These are phyloP conservation scores for Vulpes ferrilata DNA, from an alignment of 2,113 vertebrate species.

Conservation along the genomic window DNA sequence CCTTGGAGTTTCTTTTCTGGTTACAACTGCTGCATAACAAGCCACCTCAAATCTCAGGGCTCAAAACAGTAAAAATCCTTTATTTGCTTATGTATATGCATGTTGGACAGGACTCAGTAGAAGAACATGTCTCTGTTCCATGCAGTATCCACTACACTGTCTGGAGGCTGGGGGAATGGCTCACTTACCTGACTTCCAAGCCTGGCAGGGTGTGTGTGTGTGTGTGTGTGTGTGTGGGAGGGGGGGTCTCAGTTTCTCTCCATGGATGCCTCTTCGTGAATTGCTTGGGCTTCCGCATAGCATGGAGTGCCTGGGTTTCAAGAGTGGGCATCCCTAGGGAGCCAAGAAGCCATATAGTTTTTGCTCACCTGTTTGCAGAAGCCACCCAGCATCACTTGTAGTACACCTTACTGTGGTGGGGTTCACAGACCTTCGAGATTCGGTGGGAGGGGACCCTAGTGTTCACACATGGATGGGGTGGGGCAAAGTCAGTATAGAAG, in stretches of 20 bases:
- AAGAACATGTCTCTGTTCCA: background rate
- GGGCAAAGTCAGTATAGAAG: background rate
- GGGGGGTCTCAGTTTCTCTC: background rate
- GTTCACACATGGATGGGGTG: fast-evolving
- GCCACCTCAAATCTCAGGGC: background rate
- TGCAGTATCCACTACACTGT: no score
- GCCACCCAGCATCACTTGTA: background rate
- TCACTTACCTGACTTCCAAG: background rate
- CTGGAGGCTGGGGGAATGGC: background rate
- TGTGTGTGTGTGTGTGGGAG: no score
- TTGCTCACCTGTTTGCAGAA: background rate
- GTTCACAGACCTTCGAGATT: background rate
- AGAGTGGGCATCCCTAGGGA: background rate
- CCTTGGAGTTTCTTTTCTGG: background rate
- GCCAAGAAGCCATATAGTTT: background rate
- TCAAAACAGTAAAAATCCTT: background rate
- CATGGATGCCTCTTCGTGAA: background rate
- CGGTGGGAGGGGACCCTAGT: background rate
- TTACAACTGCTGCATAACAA: background rate
- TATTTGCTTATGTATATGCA: background rate
- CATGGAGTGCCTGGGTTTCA: background rate
- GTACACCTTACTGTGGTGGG: background rate
- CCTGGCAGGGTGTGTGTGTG: background rate
- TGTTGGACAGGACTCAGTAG: background rate
- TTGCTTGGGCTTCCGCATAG: background rate